Evolutionary conservation across 92 coral and sea anemone genomes (phyloP), one percentile per base, ranked within the genome.

Genomic region (Actinernus sp.): DNA sequence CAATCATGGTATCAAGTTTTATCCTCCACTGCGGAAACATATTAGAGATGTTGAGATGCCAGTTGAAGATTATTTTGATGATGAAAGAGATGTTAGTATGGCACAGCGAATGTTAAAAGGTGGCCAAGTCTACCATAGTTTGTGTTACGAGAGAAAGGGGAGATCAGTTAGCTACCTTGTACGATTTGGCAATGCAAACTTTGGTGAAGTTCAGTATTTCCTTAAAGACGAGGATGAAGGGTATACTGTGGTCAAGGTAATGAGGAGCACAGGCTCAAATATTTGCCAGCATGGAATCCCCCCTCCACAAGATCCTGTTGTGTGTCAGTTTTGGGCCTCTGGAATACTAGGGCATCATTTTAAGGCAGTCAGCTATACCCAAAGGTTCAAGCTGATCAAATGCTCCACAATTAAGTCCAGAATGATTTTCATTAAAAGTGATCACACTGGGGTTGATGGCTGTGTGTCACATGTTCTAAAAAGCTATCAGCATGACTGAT

Each of bases 101-200:
- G 65, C 63, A 12, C 87, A 80, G 49, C 57, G 79, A 46, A 80
- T 80, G 87, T 8, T 45, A 24, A 80, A 71, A n/a, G n/a, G n/a
- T 68, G 84, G 75, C 4, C 73, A 88, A 17, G 69, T 82, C 2
- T 82, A 61, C 44, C 89, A 82, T 43, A 68, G 89, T 58, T 55
- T 61, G n/a, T 38, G 58, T 39, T 83, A 83, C 74, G 57, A 24
- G 32, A 36, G 59, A 14, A 83, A 53, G 41, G 45, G 63, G 39
- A 83, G 44, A 11, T 83, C 87, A 3, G 90, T 49, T 9, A 88
- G 95, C 58, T 67, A 71, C 53, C 43, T 73, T 41, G 81, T 88
- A n/a, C 43, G 68, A 24, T 54, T 52, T 59, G 71, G 61, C 12
- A 26, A 3, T 23, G 49, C 22, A 31, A 31, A n/a, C 12, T 82